Percentiles rank a stretch among this genome's conserved stretches.
phyloP scores from a whole-genome alignment of 2,797 vertebrate genomes.

The Rhyacichthys aspro region DNA sequence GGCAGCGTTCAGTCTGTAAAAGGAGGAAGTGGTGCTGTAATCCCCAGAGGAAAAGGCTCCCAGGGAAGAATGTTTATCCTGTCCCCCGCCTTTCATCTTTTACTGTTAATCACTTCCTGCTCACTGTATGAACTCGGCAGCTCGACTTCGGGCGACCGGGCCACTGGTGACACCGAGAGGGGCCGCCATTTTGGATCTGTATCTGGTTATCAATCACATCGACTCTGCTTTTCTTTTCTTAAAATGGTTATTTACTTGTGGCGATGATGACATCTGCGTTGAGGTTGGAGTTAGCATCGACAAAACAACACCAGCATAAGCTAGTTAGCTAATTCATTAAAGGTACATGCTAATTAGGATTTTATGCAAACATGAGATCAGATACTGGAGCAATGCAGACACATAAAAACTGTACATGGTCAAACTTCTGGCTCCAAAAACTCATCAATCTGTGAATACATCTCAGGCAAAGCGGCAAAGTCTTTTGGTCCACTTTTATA shows the following conservation, averaged over 20 bases:
- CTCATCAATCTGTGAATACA: too few species aligned
- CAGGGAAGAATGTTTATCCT: constrained; percentile 86
- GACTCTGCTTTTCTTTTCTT: constrained; percentile 20
- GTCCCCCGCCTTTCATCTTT: constrained; percentile 84
- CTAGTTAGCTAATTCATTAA: constrained; percentile 36
- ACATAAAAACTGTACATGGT: too few species aligned
- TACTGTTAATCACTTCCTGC: constrained; percentile 88
- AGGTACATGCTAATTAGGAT: too few species aligned
- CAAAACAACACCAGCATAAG: constrained; percentile 40
- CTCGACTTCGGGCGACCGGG: constrained; percentile 10
- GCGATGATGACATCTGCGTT: too few species aligned
- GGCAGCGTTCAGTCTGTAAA: constrained; percentile 78
- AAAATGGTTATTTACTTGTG: too few species aligned
- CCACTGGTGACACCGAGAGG: constrained; percentile 35
- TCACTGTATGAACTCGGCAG: constrained; percentile 81
- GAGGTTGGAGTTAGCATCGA: background rate
- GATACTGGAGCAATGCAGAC: too few species aligned
- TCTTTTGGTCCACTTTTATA: background rate
- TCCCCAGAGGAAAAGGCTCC: constrained; percentile 79
- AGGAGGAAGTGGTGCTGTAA: constrained; percentile 82
- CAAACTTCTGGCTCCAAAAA: too few species aligned
- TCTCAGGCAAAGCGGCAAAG: too few species aligned
- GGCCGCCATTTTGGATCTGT: constrained; percentile 54
- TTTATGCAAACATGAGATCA: too few species aligned
- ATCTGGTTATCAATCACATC: background rate